A percentile compares a stretch with the other conserved stretches of the same genome.
Evolutionary conservation across 2,888 invertebrate genomes (phyloP).

Genomic region (Anticlea derivata): DNA sequence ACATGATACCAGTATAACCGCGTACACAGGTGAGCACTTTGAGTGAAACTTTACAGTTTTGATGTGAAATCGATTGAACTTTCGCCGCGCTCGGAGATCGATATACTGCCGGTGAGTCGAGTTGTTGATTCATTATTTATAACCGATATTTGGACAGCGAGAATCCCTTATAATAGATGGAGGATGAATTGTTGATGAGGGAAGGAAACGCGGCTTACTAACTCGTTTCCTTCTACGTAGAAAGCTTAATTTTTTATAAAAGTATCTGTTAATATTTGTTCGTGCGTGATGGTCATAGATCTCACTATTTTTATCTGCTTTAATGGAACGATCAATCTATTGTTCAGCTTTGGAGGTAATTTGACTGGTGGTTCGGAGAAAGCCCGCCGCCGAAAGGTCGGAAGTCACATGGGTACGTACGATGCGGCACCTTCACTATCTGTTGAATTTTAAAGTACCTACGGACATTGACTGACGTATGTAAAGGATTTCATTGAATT

Average conservation of each 20-base stretch:
- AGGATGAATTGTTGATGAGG: slow-evolving; percentile 40
- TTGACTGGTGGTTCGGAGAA: slow-evolving; percentile 19
- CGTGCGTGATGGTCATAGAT: not conserved
- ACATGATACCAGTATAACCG: slow-evolving; percentile 59
- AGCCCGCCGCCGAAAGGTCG: slow-evolving; percentile 29
- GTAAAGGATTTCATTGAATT: too few species aligned
- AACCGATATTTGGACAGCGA: slow-evolving; percentile 51
- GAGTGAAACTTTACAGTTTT: slow-evolving; percentile 60
- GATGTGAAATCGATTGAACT: slow-evolving; percentile 66
- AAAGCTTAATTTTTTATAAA: slow-evolving; percentile 25
- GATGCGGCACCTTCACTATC: slow-evolving; percentile 20
- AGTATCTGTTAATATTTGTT: slow-evolving; percentile 8
- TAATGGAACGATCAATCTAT: not conserved
- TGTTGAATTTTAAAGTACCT: slow-evolving; percentile 24
- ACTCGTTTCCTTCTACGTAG: too few species aligned
- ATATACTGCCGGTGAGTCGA: slow-evolving; percentile 63
- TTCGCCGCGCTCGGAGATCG: slow-evolving; percentile 54
- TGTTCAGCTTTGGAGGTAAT: slow-evolving; percentile 27
- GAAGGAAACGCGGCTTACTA: slow-evolving; percentile 29
- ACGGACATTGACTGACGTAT: not conserved
- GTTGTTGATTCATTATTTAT: slow-evolving; percentile 61
- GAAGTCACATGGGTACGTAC: slow-evolving; percentile 31
- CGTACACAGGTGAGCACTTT: slow-evolving; percentile 61
- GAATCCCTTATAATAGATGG: slow-evolving; percentile 51
- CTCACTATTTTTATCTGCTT: not conserved